phyloP scores from a whole-genome alignment of 2,888 invertebrate species.

The Rutpela maculata region DNA sequence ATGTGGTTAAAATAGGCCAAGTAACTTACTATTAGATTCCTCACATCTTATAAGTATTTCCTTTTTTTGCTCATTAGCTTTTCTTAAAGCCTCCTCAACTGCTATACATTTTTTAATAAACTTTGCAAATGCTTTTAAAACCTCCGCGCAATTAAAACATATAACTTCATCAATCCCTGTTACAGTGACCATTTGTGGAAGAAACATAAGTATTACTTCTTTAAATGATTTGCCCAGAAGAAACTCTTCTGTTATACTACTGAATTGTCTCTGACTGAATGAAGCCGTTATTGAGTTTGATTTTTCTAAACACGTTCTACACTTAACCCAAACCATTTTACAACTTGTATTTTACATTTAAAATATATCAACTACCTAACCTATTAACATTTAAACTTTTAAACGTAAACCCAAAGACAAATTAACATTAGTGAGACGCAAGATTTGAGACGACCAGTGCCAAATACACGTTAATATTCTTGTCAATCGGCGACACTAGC shows the following conservation, averaged over 20 bases:
- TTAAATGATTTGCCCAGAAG: not conserved
- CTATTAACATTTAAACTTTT: too few relatives aligned
- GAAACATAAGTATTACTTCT: not conserved
- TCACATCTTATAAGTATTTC: not conserved
- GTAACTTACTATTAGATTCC: not conserved
- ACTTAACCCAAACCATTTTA: not conserved
- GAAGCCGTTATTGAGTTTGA: not conserved
- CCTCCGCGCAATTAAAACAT: not conserved
- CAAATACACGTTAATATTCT: too few relatives aligned
- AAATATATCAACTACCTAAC: too few relatives aligned
- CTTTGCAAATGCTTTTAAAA: not conserved
- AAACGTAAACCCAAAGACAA: too few relatives aligned
- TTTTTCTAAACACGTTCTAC: not conserved
- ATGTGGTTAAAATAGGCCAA: not conserved
- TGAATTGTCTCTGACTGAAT: too few relatives aligned
- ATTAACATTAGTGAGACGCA: too few relatives aligned
- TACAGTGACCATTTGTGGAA: not conserved
- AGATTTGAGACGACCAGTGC: too few relatives aligned
- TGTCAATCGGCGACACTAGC: too few relatives aligned
- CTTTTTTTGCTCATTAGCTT: not conserved
- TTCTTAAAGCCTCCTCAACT: not conserved
- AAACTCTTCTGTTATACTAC: not conserved
- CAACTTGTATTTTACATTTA: too few relatives aligned
- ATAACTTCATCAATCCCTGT: not conserved
- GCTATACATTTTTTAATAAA: not conserved